Conservation (phyloP, 2,797 vertebrate species). For the Allobates femoralis region DNA sequence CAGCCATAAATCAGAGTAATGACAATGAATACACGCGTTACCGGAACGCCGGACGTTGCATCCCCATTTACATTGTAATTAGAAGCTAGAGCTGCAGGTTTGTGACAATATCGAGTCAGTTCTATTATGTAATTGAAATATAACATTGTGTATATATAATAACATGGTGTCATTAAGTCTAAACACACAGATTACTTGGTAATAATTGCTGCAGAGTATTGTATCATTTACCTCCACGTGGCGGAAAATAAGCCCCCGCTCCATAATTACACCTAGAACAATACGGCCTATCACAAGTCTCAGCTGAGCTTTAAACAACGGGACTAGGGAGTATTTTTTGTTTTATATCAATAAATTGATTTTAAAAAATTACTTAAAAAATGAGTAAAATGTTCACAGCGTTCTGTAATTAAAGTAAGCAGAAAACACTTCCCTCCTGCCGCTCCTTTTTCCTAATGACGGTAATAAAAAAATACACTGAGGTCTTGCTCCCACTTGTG, state of each 20-base stretch:
- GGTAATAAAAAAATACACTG: too few relatives aligned
- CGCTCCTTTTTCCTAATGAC: too few relatives aligned
- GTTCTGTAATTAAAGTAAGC: too few relatives aligned
- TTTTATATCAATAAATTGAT: too few relatives aligned
- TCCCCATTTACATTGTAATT: slow-evolving; percentile 35
- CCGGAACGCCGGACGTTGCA: background rate
- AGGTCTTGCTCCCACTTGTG: too few relatives aligned
- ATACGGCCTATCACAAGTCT: background rate
- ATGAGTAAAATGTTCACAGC: too few relatives aligned
- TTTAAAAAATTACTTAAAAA: too few relatives aligned
- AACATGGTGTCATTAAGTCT: slow-evolving; percentile 8
- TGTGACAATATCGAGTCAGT: background rate
- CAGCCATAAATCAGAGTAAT: slow-evolving; percentile 19
- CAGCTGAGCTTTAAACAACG: too few relatives aligned
- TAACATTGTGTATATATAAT: slow-evolving; percentile 28
- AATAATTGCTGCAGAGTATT: background rate
- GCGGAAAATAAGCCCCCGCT: background rate
- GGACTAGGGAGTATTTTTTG: too few relatives aligned
- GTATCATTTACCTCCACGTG: background rate
- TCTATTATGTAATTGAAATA: slow-evolving; percentile 16
- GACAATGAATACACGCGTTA: background rate
- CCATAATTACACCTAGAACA: slow-evolving; percentile 15
- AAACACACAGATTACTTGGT: background rate
- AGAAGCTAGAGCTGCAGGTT: slow-evolving; percentile 20
- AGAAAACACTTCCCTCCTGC: too few relatives aligned